A percentile compares a stretch with the other conserved stretches of the same genome.
phyloP scores from a whole-genome alignment of 1,140 invertebrate species.

The Eueides isabella region DNA sequence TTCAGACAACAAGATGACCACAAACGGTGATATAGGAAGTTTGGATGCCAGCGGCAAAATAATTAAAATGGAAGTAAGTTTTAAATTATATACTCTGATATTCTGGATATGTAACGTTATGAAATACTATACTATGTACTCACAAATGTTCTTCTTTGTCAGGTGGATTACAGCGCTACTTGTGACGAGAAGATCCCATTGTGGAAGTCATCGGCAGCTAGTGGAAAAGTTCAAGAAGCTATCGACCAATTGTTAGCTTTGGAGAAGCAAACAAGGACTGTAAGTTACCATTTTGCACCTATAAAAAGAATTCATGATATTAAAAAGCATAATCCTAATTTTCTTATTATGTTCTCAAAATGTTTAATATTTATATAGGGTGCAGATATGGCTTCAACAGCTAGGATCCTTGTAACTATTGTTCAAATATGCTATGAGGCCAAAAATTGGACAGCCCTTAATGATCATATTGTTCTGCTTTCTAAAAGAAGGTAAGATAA shows the following conservation, averaged over 20 bases:
- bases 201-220: slow-evolving; percentile 92
- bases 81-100: background rate
- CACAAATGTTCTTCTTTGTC: slow-evolving; percentile 34
- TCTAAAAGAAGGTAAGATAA: slow-evolving; percentile 89
- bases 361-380: slow-evolving; percentile 81
- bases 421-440: slow-evolving; percentile 97
- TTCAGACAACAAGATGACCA: slow-evolving; percentile 66
- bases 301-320: background rate
- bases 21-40: slow-evolving; percentile 74
- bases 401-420: slow-evolving; percentile 95
- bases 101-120: background rate
- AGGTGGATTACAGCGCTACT: slow-evolving; percentile 96
- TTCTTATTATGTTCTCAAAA: background rate
- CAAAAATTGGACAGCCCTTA: slow-evolving; percentile 95
- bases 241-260: slow-evolving; percentile 94
- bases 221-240: slow-evolving; percentile 95
- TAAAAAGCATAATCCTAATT: too few species aligned
- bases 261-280: slow-evolving; percentile 98
- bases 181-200: slow-evolving; percentile 98
- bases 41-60: slow-evolving; percentile 79
- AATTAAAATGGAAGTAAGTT: slow-evolving; percentile 81
- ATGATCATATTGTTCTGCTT: slow-evolving; percentile 96
- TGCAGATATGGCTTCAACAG: slow-evolving; percentile 97
- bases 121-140: slow-evolving; percentile 1
- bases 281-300: slow-evolving; percentile 67